Evolutionary conservation across 2,888 invertebrate species (phyloP).

Genomic region (Erebia epiphron): DNA sequence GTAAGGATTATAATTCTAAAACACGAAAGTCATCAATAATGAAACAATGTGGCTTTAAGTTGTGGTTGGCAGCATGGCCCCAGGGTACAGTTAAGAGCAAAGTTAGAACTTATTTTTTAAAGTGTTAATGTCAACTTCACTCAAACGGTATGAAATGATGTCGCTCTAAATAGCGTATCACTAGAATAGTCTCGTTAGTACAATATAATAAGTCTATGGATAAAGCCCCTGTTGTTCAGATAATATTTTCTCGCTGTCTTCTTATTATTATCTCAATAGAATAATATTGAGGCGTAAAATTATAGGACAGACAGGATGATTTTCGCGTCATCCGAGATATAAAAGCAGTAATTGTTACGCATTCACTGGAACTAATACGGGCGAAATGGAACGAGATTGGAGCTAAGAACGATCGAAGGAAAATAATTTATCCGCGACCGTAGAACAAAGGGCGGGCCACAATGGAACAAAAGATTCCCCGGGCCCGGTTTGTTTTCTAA

Average conservation of each 20-base stretch:
- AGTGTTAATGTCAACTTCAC: not conserved
- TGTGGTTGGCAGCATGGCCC: too few relatives aligned
- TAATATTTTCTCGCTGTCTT: slow-evolving; percentile 42
- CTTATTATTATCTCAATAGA: slow-evolving; percentile 55
- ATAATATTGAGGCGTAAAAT: slow-evolving; percentile 76
- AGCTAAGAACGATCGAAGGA: slow-evolving; percentile 76
- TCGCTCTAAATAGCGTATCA: not conserved
- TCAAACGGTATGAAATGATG: not conserved
- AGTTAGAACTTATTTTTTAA: too few relatives aligned
- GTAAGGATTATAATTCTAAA: too few relatives aligned
- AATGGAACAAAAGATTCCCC: slow-evolving; percentile 76
- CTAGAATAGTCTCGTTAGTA: slow-evolving; percentile 10
- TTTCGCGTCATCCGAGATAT: slow-evolving; percentile 79
- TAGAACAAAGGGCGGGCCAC: slow-evolving; percentile 75
- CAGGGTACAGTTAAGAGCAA: too few relatives aligned
- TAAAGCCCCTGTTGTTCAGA: slow-evolving; percentile 16
- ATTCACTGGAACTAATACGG: slow-evolving; percentile 81
- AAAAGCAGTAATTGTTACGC: slow-evolving; percentile 81
- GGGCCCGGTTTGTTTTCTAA: slow-evolving; percentile 73
- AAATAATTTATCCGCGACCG: slow-evolving; percentile 79
- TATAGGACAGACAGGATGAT: slow-evolving; percentile 74
- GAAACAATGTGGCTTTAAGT: too few relatives aligned
- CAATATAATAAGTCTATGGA: too few relatives aligned
- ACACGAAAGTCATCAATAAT: not conserved
- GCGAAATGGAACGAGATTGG: slow-evolving; percentile 80